phyloP scores from a whole-genome alignment of 2,888 invertebrate species.

The Nemurella pictetii region DNA sequence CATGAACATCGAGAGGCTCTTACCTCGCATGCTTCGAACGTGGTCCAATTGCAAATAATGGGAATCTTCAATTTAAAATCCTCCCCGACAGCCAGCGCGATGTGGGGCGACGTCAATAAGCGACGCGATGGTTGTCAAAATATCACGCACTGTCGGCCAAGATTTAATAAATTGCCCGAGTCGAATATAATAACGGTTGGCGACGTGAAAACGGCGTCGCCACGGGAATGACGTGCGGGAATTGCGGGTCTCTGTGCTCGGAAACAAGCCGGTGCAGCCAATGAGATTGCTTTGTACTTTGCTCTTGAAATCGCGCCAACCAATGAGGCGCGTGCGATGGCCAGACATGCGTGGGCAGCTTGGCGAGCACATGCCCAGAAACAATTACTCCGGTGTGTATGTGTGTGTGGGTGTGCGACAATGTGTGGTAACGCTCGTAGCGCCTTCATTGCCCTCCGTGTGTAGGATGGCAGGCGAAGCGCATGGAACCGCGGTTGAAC shows the following conservation, averaged over 20 bases:
- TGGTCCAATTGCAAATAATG: background rate
- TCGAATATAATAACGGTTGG: background rate
- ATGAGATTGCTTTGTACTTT: background rate
- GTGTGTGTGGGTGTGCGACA: background rate
- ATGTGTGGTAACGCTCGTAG: no score
- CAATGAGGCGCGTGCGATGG: constrained; percentile 36
- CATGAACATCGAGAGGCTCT: background rate
- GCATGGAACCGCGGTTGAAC: no score
- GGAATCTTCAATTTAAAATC: background rate
- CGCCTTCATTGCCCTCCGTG: no score
- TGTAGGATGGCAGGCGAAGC: no score
- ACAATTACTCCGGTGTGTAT: background rate
- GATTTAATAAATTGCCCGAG: background rate
- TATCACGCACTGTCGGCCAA: background rate
- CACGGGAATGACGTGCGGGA: background rate
- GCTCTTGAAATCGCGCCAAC: constrained; percentile 19
- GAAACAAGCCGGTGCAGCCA: constrained; percentile 5
- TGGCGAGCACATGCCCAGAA: constrained; percentile 37
- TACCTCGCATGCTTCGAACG: background rate
- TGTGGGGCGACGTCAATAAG: no score
- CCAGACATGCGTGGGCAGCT: constrained; percentile 48
- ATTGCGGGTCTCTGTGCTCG: background rate
- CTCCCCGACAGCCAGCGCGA: no score
- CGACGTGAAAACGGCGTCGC: background rate
- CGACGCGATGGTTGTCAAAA: background rate